Base-by-base conservation (phyloP, 2,888 invertebrate species). In the Coenonympha glycerion region DNA sequence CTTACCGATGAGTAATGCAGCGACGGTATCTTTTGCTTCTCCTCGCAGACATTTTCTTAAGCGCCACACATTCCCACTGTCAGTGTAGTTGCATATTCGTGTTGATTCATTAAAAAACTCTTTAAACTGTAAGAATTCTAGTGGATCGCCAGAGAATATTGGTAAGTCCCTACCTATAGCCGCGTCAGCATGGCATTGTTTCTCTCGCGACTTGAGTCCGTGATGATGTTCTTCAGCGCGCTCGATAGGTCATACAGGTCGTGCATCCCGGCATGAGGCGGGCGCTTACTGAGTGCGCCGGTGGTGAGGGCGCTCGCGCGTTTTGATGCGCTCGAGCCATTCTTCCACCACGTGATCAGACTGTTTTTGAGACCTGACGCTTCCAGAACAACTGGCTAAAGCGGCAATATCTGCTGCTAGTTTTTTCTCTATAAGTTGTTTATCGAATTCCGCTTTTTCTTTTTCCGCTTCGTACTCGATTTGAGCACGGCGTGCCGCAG, bases 111-210 rank as follows among this genome's bases (percentile, higher is more conserved):
- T 40, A 22, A 51, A 65, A 0, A 63, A 60, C 15, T 57, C 49
- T 37, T 56, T 63, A 18, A 63, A 62, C 2, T 47, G 53, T 3
- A 64, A 47, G 61, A 63, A 64, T 2, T 66, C 61, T 54, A 64
- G 28, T 0, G 58, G 61, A 39, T 64, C 61, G 4, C 64, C 61
- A 6, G 15, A 57, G 24, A 57, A 61, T 2, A 3, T 4, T 3
- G 59, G 59, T 22, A 60, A 28, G 3, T 63, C 63, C 24, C 37
- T 49, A 1, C 60, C 56, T 4, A 56, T 60, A 60, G 28, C 4
- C 59, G 54, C 36, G 55, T 58, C 1, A 60, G 48, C 13, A 13
- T 5, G 3, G 9, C 3, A 18, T 18, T 18, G 18, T 18, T 18
- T 18, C 18, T 18, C 18, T 18, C 2, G 18, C 3, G 18, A 18